Percentiles rank a stretch among this genome's conserved stretches.
Conservation (phyloP, 2,797 vertebrate species). For the Cynodonichthys magdalenae region DNA sequence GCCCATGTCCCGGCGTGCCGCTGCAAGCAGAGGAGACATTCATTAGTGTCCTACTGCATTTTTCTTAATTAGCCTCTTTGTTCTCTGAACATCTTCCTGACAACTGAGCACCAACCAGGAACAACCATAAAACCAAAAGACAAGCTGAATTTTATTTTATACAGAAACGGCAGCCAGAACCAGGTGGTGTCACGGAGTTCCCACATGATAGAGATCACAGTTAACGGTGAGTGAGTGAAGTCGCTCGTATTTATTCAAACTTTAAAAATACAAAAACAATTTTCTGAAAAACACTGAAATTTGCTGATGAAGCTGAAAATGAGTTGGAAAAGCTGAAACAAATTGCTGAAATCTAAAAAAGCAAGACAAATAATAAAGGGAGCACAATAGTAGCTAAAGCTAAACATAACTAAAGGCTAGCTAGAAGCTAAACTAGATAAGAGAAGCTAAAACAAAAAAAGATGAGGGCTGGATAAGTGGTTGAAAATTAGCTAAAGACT, state of each 20-base stretch:
- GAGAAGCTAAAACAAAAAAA: too few species aligned
- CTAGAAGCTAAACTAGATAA: too few species aligned
- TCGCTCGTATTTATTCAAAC: not conserved
- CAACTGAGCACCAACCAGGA: too few species aligned
- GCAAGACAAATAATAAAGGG: too few species aligned
- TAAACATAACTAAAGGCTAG: too few species aligned
- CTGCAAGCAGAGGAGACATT: not conserved
- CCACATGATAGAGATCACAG: conserved; percentile 66
- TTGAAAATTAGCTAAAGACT: too few species aligned
- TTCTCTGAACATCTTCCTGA: not conserved
- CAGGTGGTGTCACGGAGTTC: conserved; percentile 51
- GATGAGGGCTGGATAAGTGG: too few species aligned
- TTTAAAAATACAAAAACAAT: not conserved
- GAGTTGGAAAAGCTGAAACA: too few species aligned
- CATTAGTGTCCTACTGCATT: not conserved
- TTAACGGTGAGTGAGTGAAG: conserved; percentile 62
- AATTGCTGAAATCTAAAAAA: too few species aligned
- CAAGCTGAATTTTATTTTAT: conserved; percentile 1
- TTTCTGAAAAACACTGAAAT: too few species aligned
- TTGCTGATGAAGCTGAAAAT: too few species aligned
- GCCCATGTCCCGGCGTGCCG: not conserved
- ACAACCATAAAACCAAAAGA: not conserved
- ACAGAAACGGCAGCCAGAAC: conserved; percentile 64
- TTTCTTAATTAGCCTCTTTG: not conserved
- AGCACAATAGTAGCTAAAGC: too few species aligned